Base-by-base conservation (phyloP, 1,140 invertebrate species). In the Fopius arisanus region DNA sequence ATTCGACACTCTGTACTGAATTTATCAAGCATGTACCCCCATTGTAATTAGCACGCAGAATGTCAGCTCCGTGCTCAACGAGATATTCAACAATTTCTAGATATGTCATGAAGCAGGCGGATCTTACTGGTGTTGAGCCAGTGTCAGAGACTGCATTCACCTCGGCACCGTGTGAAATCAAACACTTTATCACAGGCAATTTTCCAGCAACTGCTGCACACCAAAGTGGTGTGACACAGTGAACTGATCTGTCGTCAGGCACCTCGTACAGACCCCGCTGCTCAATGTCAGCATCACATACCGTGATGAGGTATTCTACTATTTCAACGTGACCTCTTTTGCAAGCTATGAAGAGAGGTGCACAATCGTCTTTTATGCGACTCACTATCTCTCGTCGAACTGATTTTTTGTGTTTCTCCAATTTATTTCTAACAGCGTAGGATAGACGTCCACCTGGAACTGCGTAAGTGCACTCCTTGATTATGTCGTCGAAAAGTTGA, bases 1-100 rank as follows among this genome's bases (percentile, higher is more conserved):
- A 88, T 69, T 91, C 90, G 14, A 92, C 91, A 81, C 94, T 95
- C 87, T 97, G 96, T 43, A 97, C 95, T 1, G 96, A 95, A 87
- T 97, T 98, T 73, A 98, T 98, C 28, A 97, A 88, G 87, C 96
- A 97, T 0, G 96, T 97, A 70, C 96, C 96, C 70, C 96, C 96
- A 88, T 96, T 97, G 78, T 94, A 94, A 87, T 97, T 98, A 0
- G 96, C 91, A 75, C 92, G 92, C 70, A 93, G 90, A 77, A 97
- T 95, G 85, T 97, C 94, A 3, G 96, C 96, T 67, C 94, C 94
- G 81, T 94, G 90, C 81, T 93, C 91, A 7, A 97, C 94, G 54
- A 98, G 89, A 84, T 92, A 95, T 68, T 90, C 87, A 43, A 93
- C 93, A 75, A 92, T 88, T 80, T 87, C 82, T 62, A 95, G 88